Evolutionary conservation across 1,140 invertebrate species (phyloP), one percentile per base, ranked within the genome.

Genomic region (Pissodes strobi): DNA sequence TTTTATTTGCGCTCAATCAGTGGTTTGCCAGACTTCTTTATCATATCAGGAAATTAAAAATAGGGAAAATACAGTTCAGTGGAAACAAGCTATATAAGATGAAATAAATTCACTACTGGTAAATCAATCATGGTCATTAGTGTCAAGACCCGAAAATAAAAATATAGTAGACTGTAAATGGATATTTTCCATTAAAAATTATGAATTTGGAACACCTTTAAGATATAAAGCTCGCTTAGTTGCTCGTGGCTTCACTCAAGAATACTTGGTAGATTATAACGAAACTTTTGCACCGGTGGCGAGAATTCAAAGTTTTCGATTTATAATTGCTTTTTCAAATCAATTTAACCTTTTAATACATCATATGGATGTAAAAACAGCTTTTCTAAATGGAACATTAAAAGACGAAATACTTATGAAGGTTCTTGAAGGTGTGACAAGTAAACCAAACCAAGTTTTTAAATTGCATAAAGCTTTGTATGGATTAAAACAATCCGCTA

Each of bases 171-270:
- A n/a, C n/a, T 74, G 46, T 51, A 78, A 72, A 66, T 77, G 75
- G 76, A 61, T 72, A 38, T 75, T 78, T 71, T 68, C 67, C 13
- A 64, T 76, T 10, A 79, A 77, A 58, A 41, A 71, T 56, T 68
- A 78, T 63, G 66, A 68, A 61, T 67, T 67, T 62, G 75, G 76
- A 51, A 66, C 75, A 23, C 69, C 73, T 49, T 21, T 66, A 5
- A 72, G 63, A 67, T 76, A 76, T 66, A 83, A 81, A 56, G 81
- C 76, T 27, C 64, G 79, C 80, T 74, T n/a, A n/a, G n/a, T n/a
- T n/a, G n/a, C n/a, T n/a, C n/a, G n/a, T n/a, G n/a, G n/a, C n/a
- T n/a, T n/a, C 56, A 69, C 38, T 25, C 79, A 80, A 71, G 25
- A 34, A 18, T 39, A 73, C 67, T 66, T 74, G 25, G n/a, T n/a